phyloP scores from a whole-genome alignment of 2,888 invertebrate species.

The Apotomis turbidana region DNA sequence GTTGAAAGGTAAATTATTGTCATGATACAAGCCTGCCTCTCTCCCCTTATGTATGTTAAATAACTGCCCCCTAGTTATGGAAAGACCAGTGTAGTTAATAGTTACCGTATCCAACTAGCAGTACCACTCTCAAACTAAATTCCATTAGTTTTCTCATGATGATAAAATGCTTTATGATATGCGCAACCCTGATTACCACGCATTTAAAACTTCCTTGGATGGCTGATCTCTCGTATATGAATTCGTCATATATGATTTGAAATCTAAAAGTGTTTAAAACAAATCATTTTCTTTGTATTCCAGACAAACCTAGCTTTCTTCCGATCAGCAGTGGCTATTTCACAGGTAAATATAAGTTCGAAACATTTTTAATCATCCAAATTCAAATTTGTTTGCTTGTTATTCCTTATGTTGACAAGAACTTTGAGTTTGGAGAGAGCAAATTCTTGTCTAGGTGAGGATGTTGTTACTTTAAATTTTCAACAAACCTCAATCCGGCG shows the following conservation, averaged over 20 bases:
- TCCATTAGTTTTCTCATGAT: slow-evolving; percentile 59
- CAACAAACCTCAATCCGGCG: slow-evolving; percentile 80
- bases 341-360: slow-evolving; percentile 43
- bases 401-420: slow-evolving; percentile 59
- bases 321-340: neutral
- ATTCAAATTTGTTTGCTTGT: slow-evolving; percentile 55
- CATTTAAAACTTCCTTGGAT: slow-evolving; percentile 83
- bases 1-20: slow-evolving; percentile 2
- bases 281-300: slow-evolving; percentile 14
- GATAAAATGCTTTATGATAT: slow-evolving; percentile 80
- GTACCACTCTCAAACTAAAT: slow-evolving; percentile 6
- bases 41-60: neutral
- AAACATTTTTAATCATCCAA: slow-evolving; percentile 50
- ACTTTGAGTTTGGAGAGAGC: slow-evolving; percentile 67
- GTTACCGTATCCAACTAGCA: slow-evolving; percentile 9
- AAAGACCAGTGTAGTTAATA: neutral
- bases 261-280: neutral
- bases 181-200: slow-evolving; percentile 83
- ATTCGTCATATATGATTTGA: neutral
- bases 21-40: neutral
- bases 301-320: slow-evolving; percentile 10
- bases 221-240: slow-evolving; percentile 62
- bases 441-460: slow-evolving; percentile 79
- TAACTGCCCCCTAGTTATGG: neutral
- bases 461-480: slow-evolving; percentile 66